Conservation (phyloP, 2,113 vertebrate genomes). For the Potamarius usumacintae region DNA sequence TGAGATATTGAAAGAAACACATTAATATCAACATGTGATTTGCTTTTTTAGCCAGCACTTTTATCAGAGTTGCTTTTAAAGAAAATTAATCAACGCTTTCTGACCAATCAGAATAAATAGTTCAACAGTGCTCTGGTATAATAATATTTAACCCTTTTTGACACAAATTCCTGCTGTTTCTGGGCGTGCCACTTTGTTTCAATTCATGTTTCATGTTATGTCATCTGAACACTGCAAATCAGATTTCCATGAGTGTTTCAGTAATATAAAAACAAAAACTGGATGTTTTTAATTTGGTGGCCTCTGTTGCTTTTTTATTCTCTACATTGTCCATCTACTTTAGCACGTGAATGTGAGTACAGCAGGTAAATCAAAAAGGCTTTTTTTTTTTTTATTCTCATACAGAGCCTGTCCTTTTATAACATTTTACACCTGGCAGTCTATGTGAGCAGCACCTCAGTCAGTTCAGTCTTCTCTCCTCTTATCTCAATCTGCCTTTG, state of each 20-base stretch:
- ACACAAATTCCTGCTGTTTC: background rate
- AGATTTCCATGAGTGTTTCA: background rate
- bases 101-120: background rate
- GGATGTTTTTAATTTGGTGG: background rate
- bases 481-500: background rate
- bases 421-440: conserved; percentile 19
- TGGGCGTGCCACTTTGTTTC: too few relatives aligned
- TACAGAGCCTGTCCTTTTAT: background rate
- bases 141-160: background rate
- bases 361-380: background rate
- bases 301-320: background rate
- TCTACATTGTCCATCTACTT: background rate
- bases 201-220: background rate
- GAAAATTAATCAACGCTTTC: background rate
- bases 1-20: background rate
- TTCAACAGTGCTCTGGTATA: background rate
- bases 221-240: background rate
- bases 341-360: background rate
- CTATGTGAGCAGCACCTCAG: conserved; percentile 19
- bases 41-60: background rate
- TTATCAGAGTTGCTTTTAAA: background rate
- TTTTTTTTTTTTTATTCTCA: background rate
- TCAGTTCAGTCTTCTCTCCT: background rate
- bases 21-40: background rate
- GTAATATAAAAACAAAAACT: background rate